Conservation (phyloP, 2,113 vertebrate species). For the Nymphicus hollandicus region DNA sequence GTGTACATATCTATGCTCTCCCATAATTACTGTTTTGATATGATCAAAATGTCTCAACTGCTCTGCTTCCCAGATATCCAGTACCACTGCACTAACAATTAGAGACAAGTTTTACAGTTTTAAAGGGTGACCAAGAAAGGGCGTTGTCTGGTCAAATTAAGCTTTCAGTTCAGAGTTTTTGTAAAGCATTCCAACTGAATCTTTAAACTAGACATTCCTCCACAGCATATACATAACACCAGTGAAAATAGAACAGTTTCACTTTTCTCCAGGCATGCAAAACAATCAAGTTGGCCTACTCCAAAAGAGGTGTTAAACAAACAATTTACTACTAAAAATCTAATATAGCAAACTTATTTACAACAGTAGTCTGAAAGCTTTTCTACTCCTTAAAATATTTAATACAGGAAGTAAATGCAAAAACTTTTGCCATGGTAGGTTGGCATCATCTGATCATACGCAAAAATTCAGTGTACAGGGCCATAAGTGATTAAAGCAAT, state of each 20-base stretch:
- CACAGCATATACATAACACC: background rate
- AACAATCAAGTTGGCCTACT: background rate
- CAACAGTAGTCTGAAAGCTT: background rate
- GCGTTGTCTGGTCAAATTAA: slow-evolving; percentile 35
- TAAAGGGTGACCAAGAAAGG: background rate
- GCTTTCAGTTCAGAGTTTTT: background rate
- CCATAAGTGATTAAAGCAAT: background rate
- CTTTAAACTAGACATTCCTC: background rate
- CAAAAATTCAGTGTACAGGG: background rate
- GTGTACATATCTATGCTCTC: background rate
- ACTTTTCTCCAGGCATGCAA: background rate
- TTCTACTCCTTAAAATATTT: background rate
- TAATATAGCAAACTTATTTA: background rate
- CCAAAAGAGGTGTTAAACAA: background rate
- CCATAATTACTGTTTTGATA: background rate
- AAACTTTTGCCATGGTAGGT: background rate
- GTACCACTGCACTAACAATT: background rate
- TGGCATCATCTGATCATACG: background rate
- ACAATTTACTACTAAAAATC: background rate
- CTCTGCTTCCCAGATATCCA: background rate
- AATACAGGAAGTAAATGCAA: background rate
- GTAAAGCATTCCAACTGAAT: background rate
- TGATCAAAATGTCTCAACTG: background rate
- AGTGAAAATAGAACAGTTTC: background rate
- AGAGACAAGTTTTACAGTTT: background rate